Percentiles rank a stretch among this genome's conserved stretches.
These are phyloP conservation scores for Periparus ater DNA, from an alignment of 2,797 vertebrate species.

Conservation along the genomic window DNA sequence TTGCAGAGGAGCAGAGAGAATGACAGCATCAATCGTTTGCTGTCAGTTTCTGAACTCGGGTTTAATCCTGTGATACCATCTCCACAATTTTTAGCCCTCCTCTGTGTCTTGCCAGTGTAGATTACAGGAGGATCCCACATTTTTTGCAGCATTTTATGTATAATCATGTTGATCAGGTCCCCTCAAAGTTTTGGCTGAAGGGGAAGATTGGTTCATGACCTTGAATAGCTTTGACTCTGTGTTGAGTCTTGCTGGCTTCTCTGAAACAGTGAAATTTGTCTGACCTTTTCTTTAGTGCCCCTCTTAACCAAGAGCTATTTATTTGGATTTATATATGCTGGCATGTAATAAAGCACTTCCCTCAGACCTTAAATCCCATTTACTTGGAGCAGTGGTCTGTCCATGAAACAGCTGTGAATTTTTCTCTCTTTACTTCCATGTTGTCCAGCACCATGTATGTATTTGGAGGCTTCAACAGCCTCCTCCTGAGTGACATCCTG, in stretches of 20 bases:
- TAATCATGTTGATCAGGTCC: rapidly evolving
- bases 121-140: not conserved
- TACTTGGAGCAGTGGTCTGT: not conserved
- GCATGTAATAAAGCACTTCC: not conserved
- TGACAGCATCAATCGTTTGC: not conserved
- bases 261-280: not conserved
- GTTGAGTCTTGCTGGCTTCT: not conserved
- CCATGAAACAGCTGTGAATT: rapidly evolving
- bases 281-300: not conserved
- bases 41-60: not conserved
- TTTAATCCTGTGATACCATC: not conserved
- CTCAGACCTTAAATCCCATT: not conserved
- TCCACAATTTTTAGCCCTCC: not conserved
- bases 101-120: not conserved
- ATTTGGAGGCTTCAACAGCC: slow-evolving; percentile 97
- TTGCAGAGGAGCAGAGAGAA: not conserved
- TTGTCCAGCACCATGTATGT: slow-evolving; percentile 88
- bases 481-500: slow-evolving; percentile 91
- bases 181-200: not conserved
- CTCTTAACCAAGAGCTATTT: not conserved
- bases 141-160: not conserved
- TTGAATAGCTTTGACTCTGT: not conserved
- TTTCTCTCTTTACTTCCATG: not conserved
- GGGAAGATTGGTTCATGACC: not conserved
- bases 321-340: not conserved